Conservation (phyloP, 2,888 invertebrate genomes). For the Dyspetes luteomarginatus region DNA sequence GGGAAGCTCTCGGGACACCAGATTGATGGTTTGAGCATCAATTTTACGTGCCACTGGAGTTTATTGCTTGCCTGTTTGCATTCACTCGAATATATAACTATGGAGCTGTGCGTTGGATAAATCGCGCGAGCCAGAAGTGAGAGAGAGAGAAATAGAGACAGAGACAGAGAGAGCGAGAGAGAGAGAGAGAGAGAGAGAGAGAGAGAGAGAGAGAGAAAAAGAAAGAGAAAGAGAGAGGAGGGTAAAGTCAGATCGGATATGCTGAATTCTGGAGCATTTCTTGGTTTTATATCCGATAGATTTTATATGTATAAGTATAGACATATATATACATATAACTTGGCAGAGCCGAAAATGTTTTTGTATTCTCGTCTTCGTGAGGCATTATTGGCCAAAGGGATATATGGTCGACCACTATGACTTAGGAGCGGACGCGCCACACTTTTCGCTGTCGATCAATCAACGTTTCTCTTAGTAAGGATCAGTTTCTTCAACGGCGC, state of each 20-base stretch:
- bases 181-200: background rate
- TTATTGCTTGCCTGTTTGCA: slow-evolving; percentile 77
- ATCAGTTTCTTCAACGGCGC: slow-evolving; percentile 35
- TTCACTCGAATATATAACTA: slow-evolving; percentile 75
- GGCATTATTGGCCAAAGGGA: slow-evolving; percentile 51
- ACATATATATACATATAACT: background rate
- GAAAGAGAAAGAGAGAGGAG: background rate
- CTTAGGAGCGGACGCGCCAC: background rate
- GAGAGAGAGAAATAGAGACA: background rate
- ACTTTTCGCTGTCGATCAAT: slow-evolving; percentile 45
- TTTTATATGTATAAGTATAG: background rate
- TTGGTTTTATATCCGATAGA: slow-evolving; percentile 25
- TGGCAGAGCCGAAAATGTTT: slow-evolving; percentile 39
- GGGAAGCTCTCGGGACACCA: slow-evolving; percentile 28
- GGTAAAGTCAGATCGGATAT: background rate
- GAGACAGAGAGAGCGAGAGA: background rate
- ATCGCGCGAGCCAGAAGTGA: slow-evolving; percentile 60
- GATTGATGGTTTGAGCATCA: slow-evolving; percentile 72
- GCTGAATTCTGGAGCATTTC: slow-evolving; percentile 21
- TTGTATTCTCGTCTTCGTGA: slow-evolving; percentile 21
- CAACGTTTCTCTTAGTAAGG: slow-evolving; percentile 24
- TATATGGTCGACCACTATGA: slow-evolving; percentile 22
- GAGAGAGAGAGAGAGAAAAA: background rate
- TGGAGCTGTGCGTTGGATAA: slow-evolving; percentile 67
- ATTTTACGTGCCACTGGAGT: slow-evolving; percentile 74